Evolutionary conservation across 2,888 invertebrate genomes (phyloP).

Genomic region (Xylota segnis): DNA sequence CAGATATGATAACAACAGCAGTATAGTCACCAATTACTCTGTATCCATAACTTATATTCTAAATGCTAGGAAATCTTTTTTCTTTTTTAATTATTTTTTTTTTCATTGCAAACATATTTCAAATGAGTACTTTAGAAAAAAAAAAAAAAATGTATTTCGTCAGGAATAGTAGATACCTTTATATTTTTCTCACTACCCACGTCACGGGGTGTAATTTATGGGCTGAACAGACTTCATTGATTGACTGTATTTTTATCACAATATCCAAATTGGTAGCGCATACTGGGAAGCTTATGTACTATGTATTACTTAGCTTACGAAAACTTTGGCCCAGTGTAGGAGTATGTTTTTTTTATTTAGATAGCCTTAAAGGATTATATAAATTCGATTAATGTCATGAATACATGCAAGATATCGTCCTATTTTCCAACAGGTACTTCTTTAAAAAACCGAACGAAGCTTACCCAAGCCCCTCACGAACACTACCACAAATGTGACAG

Average conservation of each 20-base stretch:
- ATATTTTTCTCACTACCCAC: not conserved
- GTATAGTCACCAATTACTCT: too few species aligned
- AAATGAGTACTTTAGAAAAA: too few species aligned
- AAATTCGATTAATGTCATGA: constrained; percentile 43
- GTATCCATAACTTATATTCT: too few species aligned
- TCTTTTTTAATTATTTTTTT: not conserved
- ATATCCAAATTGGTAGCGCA: not conserved
- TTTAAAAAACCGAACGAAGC: constrained; percentile 39
- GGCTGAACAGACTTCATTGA: constrained; percentile 13
- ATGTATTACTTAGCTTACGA: constrained; percentile 19
- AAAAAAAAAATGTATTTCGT: too few species aligned
- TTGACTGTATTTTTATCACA: constrained; percentile 5
- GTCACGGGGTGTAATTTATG: not conserved
- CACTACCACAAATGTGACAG: constrained; percentile 17
- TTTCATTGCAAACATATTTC: not conserved
- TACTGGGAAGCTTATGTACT: constrained; percentile 6
- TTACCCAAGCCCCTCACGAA: constrained; percentile 3
- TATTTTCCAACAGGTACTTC: constrained; percentile 71
- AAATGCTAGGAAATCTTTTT: not conserved
- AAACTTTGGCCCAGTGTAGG: constrained; percentile 45
- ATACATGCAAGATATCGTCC: constrained; percentile 50
- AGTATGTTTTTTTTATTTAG: constrained; percentile 40
- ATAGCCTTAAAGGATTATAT: constrained; percentile 37
- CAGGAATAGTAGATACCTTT: not conserved
- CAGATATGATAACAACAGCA: too few species aligned